A percentile compares a stretch with the other conserved stretches of the same genome.
phyloP scores from a whole-genome alignment of 1,140 invertebrate genomes.

The Cydia fagiglandana region DNA sequence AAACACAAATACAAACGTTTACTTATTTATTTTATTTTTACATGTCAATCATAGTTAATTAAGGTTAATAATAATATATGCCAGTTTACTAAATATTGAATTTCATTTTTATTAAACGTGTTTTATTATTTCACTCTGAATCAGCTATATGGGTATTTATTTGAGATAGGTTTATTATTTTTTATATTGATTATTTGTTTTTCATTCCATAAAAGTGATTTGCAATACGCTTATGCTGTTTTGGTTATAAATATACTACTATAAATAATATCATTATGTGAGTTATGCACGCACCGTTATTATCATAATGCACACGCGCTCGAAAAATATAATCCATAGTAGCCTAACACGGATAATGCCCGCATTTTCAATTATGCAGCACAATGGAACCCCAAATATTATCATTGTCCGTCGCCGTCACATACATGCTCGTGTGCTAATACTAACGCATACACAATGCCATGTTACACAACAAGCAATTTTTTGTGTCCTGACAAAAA shows the following conservation, averaged over 20 bases:
- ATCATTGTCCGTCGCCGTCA: conserved; percentile 49
- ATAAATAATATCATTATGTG: neutral
- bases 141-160: too few species aligned
- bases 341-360: conserved; percentile 52
- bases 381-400: conserved; percentile 57
- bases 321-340: conserved; percentile 19
- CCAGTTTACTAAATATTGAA: too few species aligned
- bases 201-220: neutral
- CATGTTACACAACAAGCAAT: conserved; percentile 61
- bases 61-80: too few species aligned
- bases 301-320: conserved; percentile 17
- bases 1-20: too few species aligned
- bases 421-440: conserved; percentile 39
- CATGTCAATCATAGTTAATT: too few species aligned
- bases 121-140: too few species aligned
- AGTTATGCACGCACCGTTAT: neutral
- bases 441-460: conserved; percentile 49
- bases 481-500: conserved; percentile 59
- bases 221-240: neutral
- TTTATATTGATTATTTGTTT: neutral
- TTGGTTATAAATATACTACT: neutral
- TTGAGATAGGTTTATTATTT: too few species aligned
- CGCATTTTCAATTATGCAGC: conserved; percentile 60
- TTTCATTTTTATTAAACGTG: too few species aligned
- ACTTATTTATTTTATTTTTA: too few species aligned